A percentile compares a stretch with the other conserved stretches of the same genome.
Evolutionary conservation across 2,113 vertebrate genomes (phyloP).

Genomic region (Apodemus sylvaticus): DNA sequence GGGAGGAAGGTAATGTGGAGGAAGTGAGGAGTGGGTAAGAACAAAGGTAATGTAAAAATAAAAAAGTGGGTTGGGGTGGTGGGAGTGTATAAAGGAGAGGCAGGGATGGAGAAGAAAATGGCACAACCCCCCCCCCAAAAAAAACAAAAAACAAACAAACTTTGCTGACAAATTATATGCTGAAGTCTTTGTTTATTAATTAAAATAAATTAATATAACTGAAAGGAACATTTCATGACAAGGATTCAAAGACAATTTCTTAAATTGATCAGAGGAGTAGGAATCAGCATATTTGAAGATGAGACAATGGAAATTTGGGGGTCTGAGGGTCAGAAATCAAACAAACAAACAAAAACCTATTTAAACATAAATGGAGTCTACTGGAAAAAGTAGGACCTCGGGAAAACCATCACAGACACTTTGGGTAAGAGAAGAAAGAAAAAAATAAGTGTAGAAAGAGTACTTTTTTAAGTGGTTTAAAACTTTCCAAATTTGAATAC

Average conservation of each 20-base stretch:
- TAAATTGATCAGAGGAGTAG: background rate
- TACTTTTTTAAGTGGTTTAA: background rate
- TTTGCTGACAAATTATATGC: background rate
- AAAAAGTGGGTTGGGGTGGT: background rate
- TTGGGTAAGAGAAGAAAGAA: background rate
- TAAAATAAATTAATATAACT: background rate
- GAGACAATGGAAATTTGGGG: background rate
- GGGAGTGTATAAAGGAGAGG: background rate
- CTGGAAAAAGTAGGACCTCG: background rate
- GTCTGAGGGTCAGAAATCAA: background rate
- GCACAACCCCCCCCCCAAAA: too few relatives aligned
- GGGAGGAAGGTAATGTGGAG: background rate
- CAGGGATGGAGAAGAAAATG: too few relatives aligned
- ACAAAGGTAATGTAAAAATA: background rate
- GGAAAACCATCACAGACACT: background rate
- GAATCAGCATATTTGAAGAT: background rate
- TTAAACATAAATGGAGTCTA: background rate
- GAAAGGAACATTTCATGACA: background rate
- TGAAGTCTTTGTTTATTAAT: background rate
- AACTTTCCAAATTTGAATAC: background rate
- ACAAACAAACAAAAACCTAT: background rate
- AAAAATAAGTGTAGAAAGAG: background rate
- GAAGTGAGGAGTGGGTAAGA: too few relatives aligned
- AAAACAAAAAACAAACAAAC: too few relatives aligned
- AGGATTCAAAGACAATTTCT: background rate